phyloP scores from a whole-genome alignment of 64 coral and sea anemone species.

The Acropora yongei region DNA sequence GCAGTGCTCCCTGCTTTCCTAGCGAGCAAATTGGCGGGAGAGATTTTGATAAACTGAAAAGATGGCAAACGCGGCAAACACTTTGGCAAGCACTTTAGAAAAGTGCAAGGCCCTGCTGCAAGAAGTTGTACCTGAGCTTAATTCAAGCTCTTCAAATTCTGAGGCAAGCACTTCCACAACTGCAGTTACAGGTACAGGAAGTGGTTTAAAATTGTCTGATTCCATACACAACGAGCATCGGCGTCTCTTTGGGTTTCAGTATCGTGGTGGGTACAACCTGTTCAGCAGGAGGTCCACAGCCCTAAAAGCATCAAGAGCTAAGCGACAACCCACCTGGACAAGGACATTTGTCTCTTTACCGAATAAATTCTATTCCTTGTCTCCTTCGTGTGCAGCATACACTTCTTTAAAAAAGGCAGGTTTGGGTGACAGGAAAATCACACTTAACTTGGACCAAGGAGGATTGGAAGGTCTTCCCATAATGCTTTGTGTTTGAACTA shows the following conservation, averaged over 20 bases:
- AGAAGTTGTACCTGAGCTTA: not conserved
- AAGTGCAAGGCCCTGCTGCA: not conserved
- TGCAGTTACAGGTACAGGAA: not conserved
- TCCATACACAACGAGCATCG: not conserved
- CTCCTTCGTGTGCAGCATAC: constrained; percentile 34
- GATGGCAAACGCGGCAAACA: not conserved
- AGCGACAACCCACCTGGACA: constrained; percentile 14
- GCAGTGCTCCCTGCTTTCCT: not conserved
- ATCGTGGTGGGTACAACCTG: not conserved
- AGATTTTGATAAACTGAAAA: not conserved
- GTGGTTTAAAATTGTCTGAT: not conserved
- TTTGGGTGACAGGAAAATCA: constrained; percentile 52
- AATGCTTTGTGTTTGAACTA: constrained; percentile 1
- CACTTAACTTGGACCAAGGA: constrained; percentile 25
- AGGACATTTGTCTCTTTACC: constrained; percentile 51
- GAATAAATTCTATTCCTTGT: constrained; percentile 6
- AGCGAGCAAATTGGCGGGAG: not conserved
- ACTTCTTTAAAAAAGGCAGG: constrained; percentile 37
- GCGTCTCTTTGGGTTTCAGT: not conserved
- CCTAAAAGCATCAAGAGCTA: not conserved
- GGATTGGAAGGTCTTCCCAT: constrained; percentile 6
- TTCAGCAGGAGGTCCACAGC: not conserved
- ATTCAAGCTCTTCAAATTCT: not conserved
- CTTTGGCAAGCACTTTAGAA: not conserved
- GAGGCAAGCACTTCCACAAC: not conserved